Evolutionary conservation across 1,140 invertebrate species (phyloP), one percentile per base, ranked within the genome.

Genomic region (Cotesia chilonis): DNA sequence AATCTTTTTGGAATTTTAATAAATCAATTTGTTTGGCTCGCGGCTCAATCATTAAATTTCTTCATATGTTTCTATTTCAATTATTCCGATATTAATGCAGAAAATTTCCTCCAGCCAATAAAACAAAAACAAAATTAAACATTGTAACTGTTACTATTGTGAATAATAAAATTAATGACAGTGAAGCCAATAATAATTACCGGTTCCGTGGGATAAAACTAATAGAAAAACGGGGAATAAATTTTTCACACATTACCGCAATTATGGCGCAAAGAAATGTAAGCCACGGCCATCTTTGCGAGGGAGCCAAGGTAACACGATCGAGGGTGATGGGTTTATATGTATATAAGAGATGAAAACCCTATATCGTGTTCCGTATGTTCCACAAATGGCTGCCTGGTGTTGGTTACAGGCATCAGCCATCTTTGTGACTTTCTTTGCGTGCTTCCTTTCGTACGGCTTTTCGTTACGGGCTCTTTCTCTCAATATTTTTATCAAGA

Each of bases 261-360:
- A 72, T 72, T 72, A 72, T 72, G 71, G 71, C 71, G 64, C 28
- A 67, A 63, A 61, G 51, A 38, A 47, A 63, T 71, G 51, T 57
- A 60, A 68, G 57, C 28, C 54, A 28, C 79, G 73, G 81, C 83
- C 83, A 85, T 85, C 81, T 84, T 85, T 80, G 77, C 72, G 73
- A 73, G 72, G 68, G 68, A 64, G 61, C 66, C 61, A 70, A 77
- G 70, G 84, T 85, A 85, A 85, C 78, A 82, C 83, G 83, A 85
- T 85, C 82, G 82, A 85, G 83, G 83, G 83, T 85, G 41, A 47
- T 47, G 83, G 83, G 81, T 82, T 84, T 83, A 83, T 67, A 55
- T 79, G 76, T 55, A 37, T 10, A 20, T 41, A 55, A 41, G 78
- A 81, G 83, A 84, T 85, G 79, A 84, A 84, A 84, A 84, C 78